These are phyloP conservation scores for Tiliacea aurago DNA, from an alignment of 2,888 invertebrate species.

Conservation along the genomic window DNA sequence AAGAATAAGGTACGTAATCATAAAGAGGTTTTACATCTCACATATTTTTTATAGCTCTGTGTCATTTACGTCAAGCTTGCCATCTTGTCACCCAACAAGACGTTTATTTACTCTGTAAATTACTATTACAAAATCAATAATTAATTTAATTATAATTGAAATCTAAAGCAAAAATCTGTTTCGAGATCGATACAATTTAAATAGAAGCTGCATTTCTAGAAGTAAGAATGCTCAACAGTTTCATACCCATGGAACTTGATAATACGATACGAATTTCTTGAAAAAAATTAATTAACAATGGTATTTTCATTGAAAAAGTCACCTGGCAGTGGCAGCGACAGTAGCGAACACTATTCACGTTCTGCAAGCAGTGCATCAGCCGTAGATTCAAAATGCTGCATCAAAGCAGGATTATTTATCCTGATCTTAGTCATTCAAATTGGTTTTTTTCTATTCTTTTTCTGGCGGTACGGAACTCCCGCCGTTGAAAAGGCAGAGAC, in stretches of 20 bases:
- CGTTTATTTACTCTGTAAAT: slow-evolving; percentile 27
- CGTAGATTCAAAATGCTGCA: slow-evolving; percentile 72
- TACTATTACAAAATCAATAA: slow-evolving; percentile 19
- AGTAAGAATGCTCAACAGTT: slow-evolving; percentile 40
- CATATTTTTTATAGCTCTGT: slow-evolving; percentile 26
- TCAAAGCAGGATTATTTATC: slow-evolving; percentile 68
- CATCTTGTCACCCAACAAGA: slow-evolving; percentile 22
- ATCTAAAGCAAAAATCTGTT: not conserved
- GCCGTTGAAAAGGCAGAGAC: not conserved
- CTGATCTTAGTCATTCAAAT: slow-evolving; percentile 74
- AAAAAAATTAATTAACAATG: slow-evolving; percentile 52
- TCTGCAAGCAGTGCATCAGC: not conserved
- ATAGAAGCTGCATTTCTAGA: slow-evolving; percentile 6
- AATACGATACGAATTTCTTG: not conserved
- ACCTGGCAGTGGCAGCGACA: slow-evolving; percentile 37
- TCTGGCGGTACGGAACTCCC: slow-evolving; percentile 54
- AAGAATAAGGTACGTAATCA: too few species aligned
- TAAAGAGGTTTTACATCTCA: slow-evolving; percentile 12
- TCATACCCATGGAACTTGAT: slow-evolving; percentile 25
- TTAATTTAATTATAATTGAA: slow-evolving; percentile 10
- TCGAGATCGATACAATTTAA: not conserved
- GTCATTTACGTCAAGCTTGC: slow-evolving; percentile 5
- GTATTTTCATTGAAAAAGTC: slow-evolving; percentile 71
- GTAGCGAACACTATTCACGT: not conserved
- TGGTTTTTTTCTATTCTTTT: slow-evolving; percentile 68